Evolutionary conservation across 2,113 vertebrate species (phyloP).

Genomic region (Centropus bengalensis): DNA sequence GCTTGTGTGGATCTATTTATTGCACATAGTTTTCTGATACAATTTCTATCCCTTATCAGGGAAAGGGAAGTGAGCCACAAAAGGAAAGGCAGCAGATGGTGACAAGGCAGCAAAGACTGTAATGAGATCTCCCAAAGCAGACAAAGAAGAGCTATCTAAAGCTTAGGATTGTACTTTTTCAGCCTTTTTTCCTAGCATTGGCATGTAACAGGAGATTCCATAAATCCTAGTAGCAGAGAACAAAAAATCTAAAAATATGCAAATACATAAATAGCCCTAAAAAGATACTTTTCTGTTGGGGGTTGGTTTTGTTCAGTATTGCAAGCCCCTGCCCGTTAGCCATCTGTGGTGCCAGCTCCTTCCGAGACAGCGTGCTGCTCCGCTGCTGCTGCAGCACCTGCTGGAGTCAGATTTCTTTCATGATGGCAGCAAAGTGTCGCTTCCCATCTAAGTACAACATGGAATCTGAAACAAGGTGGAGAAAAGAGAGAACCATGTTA

Average conservation of each 20-base stretch:
- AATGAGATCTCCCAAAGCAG: background rate
- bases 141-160: background rate
- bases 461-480: conserved; percentile 83
- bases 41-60: background rate
- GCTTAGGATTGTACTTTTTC: background rate
- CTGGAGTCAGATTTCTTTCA: conserved; percentile 42
- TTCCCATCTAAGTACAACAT: conserved; percentile 97
- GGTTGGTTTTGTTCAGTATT: background rate
- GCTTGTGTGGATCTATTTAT: background rate
- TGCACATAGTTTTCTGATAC: background rate
- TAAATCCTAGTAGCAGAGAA: background rate
- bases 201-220: background rate
- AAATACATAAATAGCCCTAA: background rate
- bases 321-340: background rate
- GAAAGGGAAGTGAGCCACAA: background rate
- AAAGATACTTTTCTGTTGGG: background rate
- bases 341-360: background rate
- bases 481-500: background rate
- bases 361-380: background rate
- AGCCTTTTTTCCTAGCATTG: background rate
- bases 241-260: background rate
- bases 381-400: background rate
- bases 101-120: background rate
- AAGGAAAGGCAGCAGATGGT: background rate
- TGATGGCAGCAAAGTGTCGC: conserved; percentile 87